Conservation (phyloP, 64 coral and sea anemone species). For the Montipora capricornis region DNA sequence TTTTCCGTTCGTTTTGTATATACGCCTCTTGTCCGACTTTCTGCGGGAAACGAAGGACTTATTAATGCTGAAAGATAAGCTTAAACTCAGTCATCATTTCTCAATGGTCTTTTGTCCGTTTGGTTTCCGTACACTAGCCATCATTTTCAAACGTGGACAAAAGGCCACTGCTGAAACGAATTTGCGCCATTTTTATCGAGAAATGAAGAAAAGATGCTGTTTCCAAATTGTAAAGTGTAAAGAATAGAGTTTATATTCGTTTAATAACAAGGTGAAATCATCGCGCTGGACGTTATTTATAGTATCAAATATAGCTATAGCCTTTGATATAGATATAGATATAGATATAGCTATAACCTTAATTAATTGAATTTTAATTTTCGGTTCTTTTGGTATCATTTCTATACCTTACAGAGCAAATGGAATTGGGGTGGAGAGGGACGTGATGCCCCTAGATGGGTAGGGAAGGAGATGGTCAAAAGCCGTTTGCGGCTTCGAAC, state of each 20-base stretch:
- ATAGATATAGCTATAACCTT: too few relatives aligned
- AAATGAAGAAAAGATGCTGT: not conserved
- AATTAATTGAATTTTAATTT: not conserved
- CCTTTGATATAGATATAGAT: not conserved
- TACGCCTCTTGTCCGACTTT: not conserved
- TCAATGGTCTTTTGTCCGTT: too few relatives aligned
- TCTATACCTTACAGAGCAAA: not conserved
- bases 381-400: not conserved
- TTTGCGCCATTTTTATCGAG: not conserved
- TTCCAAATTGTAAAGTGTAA: not conserved
- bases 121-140: too few relatives aligned
- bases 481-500: not conserved
- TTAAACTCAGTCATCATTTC: too few relatives aligned
- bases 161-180: not conserved
- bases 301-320: not conserved
- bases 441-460: not conserved
- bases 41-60: not conserved
- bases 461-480: not conserved
- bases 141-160: too few relatives aligned
- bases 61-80: not conserved
- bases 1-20: not conserved
- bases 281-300: not conserved
- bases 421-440: conserved; percentile 22
- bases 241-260: not conserved
- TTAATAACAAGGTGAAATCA: not conserved